These are phyloP conservation scores for Heliconius eleuchia DNA, from an alignment of 1,140 invertebrate genomes.

Conservation along the genomic window DNA sequence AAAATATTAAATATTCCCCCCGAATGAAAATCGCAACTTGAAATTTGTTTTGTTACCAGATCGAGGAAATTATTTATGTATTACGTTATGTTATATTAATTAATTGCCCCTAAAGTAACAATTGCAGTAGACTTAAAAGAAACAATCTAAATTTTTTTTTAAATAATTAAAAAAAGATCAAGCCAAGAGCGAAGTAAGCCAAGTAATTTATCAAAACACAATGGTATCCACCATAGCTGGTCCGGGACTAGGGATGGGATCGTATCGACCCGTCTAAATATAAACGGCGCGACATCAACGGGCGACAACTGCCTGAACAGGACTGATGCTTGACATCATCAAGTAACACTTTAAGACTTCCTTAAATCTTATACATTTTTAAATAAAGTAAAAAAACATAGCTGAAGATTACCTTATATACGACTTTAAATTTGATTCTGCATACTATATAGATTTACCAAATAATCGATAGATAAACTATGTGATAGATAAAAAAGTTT, in stretches of 20 bases:
- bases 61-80: too few species aligned
- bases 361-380: background rate
- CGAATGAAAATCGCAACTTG: too few species aligned
- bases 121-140: background rate
- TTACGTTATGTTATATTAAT: background rate
- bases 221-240: background rate
- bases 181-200: background rate
- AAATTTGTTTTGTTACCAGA: too few species aligned
- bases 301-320: slow-evolving; percentile 7
- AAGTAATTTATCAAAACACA: background rate
- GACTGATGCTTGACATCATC: slow-evolving; percentile 12
- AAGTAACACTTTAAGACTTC: slow-evolving; percentile 5
- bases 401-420: background rate
- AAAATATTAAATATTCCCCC: too few species aligned
- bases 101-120: background rate
- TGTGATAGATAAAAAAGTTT: too few species aligned
- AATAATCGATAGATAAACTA: too few species aligned
- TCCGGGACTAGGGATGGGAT: background rate
- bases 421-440: background rate
- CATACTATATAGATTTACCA: background rate
- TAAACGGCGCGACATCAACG: slow-evolving; percentile 5
- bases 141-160: background rate
- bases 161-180: background rate
- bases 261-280: slow-evolving; percentile 34
- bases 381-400: background rate